Evolutionary conservation across 2,113 vertebrate species (phyloP).

Genomic region (Riparia riparia): DNA sequence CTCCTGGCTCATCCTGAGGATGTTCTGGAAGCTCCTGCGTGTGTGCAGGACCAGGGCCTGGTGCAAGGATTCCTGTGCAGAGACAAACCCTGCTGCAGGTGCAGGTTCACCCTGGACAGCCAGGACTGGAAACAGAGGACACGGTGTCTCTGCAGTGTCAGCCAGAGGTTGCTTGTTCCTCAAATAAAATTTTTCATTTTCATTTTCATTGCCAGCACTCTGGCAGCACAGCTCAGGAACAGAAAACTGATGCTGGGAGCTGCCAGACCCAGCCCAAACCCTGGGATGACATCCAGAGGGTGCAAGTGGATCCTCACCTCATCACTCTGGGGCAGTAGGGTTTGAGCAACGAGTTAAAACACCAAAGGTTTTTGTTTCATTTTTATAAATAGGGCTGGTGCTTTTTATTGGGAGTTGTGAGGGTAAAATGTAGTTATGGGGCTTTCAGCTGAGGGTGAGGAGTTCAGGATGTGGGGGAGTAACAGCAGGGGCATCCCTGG

Average conservation of each 20-base stretch:
- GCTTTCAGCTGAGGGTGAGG: neutral
- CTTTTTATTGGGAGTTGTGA: neutral
- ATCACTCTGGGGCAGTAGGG: accelerated
- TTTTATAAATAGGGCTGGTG: neutral
- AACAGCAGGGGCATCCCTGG: accelerated
- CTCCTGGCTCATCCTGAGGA: neutral
- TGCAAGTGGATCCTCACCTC: accelerated
- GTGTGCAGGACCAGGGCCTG: neutral
- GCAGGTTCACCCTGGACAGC: accelerated
- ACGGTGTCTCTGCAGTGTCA: neutral
- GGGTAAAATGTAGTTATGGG: neutral
- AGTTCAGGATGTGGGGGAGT: neutral
- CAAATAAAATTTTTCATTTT: neutral
- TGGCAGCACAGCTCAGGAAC: neutral
- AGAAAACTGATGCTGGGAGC: neutral
- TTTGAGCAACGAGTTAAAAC: neutral
- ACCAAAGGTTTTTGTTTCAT: neutral
- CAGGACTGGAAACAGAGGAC: neutral
- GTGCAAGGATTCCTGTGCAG: neutral
- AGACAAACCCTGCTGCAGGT: accelerated
- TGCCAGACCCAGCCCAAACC: neutral
- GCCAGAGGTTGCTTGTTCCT: neutral
- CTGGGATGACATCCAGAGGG: accelerated
- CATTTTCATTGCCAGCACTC: too few species aligned
- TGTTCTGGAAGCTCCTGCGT: neutral